Evolutionary conservation across 1,140 invertebrate species (phyloP).

Genomic region (Spodoptera litura): DNA sequence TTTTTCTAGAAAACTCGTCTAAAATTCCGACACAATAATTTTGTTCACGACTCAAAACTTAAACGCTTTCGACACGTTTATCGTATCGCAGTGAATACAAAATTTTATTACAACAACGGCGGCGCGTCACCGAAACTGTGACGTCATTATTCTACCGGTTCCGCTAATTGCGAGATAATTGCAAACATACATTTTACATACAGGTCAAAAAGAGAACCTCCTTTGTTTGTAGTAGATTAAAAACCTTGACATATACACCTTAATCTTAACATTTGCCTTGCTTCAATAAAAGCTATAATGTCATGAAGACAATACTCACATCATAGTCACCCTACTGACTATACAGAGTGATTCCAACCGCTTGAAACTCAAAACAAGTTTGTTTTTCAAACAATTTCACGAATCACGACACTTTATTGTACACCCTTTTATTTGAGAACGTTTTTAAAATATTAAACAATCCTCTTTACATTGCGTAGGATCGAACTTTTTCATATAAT

Average conservation of each 20-base stretch:
- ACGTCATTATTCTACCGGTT: slow-evolving; percentile 22
- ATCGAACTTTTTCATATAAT: neutral
- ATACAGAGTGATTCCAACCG: slow-evolving; percentile 18
- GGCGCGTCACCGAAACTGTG: slow-evolving; percentile 1
- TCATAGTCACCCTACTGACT: slow-evolving; percentile 9
- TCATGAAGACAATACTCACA: too few species aligned
- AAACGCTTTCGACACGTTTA: slow-evolving; percentile 15
- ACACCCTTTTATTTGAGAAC: slow-evolving; percentile 33
- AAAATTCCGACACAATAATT: neutral
- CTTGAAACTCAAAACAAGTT: slow-evolving; percentile 23
- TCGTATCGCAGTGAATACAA: slow-evolving; percentile 7
- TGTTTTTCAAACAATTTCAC: slow-evolving; percentile 37
- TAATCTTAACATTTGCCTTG: too few species aligned
- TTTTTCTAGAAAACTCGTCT: neutral
- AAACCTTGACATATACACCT: too few species aligned
- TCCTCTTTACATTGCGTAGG: neutral
- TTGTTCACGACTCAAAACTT: neutral
- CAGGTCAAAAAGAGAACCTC: too few species aligned
- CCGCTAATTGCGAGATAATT: too few species aligned
- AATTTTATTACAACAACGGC: slow-evolving; percentile 14
- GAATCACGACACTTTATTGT: slow-evolving; percentile 38
- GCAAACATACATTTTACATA: too few species aligned
- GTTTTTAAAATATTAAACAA: slow-evolving; percentile 14
- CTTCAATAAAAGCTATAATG: too few species aligned
- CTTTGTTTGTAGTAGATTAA: too few species aligned